phyloP scores from a whole-genome alignment of 2,888 invertebrate genomes.

The Plutella xylostella region DNA sequence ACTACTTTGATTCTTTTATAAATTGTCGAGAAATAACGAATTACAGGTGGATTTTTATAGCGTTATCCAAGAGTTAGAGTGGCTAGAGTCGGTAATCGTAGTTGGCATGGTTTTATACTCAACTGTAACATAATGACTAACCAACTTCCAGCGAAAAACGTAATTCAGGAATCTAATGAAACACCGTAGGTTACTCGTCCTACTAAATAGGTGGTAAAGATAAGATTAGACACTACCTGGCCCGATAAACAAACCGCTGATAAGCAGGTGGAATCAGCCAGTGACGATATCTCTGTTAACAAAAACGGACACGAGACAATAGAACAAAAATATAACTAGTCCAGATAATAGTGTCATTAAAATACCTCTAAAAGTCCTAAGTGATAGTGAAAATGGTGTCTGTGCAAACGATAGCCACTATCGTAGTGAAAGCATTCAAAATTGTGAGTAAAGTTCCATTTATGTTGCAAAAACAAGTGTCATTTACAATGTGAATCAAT shows the following conservation, averaged over 20 bases:
- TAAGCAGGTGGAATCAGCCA: conserved; percentile 39
- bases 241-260: conserved; percentile 45
- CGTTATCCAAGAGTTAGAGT: too few relatives aligned
- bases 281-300: conserved; percentile 41
- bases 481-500: conserved; percentile 3
- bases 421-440: conserved; percentile 85
- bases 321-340: not conserved
- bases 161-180: too few relatives aligned
- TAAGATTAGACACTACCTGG: conserved; percentile 44
- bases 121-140: too few relatives aligned
- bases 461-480: not conserved
- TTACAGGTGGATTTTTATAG: too few relatives aligned
- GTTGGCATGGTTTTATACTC: too few relatives aligned
- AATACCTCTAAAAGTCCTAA: not conserved
- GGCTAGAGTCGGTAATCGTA: too few relatives aligned
- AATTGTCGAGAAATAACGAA: too few relatives aligned
- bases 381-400: conserved; percentile 75
- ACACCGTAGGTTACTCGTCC: conserved; percentile 36
- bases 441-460: conserved; percentile 73
- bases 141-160: too few relatives aligned
- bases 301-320: conserved; percentile 39
- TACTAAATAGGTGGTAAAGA: conserved; percentile 56
- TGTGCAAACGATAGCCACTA: conserved; percentile 82
- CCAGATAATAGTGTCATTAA: not conserved
- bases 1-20: too few relatives aligned